These are phyloP conservation scores for Scolanthus callimorphus DNA, from an alignment of 92 coral and sea anemone genomes.

Conservation along the genomic window DNA sequence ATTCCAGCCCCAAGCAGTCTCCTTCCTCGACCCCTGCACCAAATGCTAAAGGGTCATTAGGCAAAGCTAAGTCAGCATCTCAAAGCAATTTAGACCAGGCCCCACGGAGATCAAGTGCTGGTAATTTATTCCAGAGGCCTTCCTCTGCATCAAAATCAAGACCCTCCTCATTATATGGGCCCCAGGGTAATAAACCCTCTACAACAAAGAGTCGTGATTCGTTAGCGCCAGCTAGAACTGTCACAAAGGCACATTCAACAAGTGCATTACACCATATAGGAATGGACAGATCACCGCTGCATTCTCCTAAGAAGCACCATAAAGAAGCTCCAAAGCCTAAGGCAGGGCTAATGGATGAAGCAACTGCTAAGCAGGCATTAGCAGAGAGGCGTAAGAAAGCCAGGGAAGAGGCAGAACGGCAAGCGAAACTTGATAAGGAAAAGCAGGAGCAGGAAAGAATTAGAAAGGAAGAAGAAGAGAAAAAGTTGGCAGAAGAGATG, in stretches of 20 bases:
- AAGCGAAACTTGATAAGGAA: constrained; percentile 86
- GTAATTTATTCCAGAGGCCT: constrained; percentile 44
- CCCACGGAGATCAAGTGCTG: constrained; percentile 52
- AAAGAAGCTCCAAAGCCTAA: constrained; percentile 77
- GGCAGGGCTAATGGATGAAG: constrained; percentile 86
- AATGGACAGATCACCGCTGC: constrained; percentile 24
- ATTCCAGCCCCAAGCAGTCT: constrained; percentile 64
- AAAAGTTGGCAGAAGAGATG: constrained; percentile 79
- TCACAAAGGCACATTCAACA: constrained; percentile 90
- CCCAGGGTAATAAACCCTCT: constrained; percentile 20
- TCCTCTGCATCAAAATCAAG: constrained; percentile 45
- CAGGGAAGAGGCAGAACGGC: constrained; percentile 95
- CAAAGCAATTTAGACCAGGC: constrained; percentile 32
- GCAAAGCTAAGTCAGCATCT: constrained; percentile 45
- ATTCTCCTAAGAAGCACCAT: constrained; percentile 40
- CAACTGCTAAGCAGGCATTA: constrained; percentile 85
- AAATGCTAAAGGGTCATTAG: constrained; percentile 33
- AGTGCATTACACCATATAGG: constrained; percentile 80
- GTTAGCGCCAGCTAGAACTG: constrained; percentile 45
- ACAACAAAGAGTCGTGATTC: constrained; percentile 57
- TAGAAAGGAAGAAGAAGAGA: constrained; percentile 87
- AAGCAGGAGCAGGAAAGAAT: constrained; percentile 81
- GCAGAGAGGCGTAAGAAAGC: constrained; percentile 94
- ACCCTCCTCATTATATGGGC: constrained; percentile 29
- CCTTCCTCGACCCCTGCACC: constrained; percentile 56